These are phyloP conservation scores for Urosaurus nigricauda DNA, from an alignment of 2,797 vertebrate species.

Conservation along the genomic window DNA sequence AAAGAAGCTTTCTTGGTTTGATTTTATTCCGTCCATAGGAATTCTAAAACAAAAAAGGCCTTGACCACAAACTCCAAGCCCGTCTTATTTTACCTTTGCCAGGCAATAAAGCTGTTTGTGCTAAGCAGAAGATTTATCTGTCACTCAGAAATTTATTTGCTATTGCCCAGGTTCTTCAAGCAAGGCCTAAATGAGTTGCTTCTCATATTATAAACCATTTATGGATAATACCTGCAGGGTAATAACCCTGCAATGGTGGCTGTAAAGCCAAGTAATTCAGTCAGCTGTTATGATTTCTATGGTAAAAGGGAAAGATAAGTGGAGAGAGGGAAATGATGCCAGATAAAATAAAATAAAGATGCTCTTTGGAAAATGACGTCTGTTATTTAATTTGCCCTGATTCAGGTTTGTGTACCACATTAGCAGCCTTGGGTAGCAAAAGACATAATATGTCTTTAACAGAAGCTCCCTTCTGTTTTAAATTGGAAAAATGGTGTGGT, in stretches of 20 bases:
- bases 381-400: conserved; percentile 56
- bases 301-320: conserved; percentile 51
- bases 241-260: conserved; percentile 61
- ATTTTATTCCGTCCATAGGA: background rate
- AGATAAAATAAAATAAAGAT: background rate
- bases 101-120: conserved; percentile 48
- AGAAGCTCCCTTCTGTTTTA: conserved; percentile 45
- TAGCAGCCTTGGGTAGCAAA: conserved; percentile 40
- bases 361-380: conserved; percentile 48
- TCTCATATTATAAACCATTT: conserved; percentile 68
- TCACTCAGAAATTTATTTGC: conserved; percentile 54
- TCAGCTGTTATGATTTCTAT: conserved; percentile 54
- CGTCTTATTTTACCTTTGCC: conserved; percentile 11
- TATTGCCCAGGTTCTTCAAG: conserved; percentile 56
- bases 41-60: conserved; percentile 45
- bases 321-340: conserved; percentile 12
- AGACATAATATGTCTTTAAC: conserved; percentile 3
- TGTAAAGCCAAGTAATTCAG: conserved; percentile 62
- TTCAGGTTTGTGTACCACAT: conserved; percentile 47
- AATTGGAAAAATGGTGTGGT: conserved; percentile 51
- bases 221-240: conserved; percentile 63
- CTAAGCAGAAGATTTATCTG: conserved; percentile 58
- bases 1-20: background rate
- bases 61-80: background rate
- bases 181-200: conserved; percentile 56